Conservation (phyloP, 1,140 invertebrate species). For the Artemia franciscana region DNA sequence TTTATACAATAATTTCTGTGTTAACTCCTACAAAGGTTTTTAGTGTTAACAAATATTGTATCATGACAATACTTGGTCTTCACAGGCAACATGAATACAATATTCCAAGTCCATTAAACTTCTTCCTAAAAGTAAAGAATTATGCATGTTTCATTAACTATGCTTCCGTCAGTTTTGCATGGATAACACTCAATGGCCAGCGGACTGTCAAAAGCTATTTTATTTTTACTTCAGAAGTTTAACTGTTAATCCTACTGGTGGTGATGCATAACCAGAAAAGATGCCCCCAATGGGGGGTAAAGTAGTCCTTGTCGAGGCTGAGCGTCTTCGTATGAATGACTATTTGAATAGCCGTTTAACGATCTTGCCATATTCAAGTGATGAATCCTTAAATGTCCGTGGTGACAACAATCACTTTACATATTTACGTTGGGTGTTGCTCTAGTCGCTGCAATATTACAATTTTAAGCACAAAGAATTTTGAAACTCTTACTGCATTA, state of each 20-base stretch:
- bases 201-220: neutral
- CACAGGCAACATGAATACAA: neutral
- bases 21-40: neutral
- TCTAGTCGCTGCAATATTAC: too few relatives aligned
- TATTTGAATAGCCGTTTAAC: too few relatives aligned
- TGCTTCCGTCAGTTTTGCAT: neutral
- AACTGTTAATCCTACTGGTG: neutral
- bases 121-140: neutral
- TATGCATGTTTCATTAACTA: neutral
- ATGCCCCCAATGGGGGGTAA: neutral
- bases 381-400: too few relatives aligned
- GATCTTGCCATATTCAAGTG: too few relatives aligned
- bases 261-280: neutral
- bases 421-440: too few relatives aligned
- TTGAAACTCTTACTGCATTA: too few relatives aligned
- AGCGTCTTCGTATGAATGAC: too few relatives aligned
- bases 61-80: neutral
- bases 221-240: neutral
- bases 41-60: too few relatives aligned
- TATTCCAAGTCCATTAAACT: neutral
- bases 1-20: neutral
- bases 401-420: too few relatives aligned
- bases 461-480: too few relatives aligned
- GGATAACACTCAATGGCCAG: neutral
- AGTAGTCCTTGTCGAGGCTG: too few relatives aligned